Evolutionary conservation across 2,888 invertebrate species (phyloP).

Genomic region (Romanomermis culicivorax): DNA sequence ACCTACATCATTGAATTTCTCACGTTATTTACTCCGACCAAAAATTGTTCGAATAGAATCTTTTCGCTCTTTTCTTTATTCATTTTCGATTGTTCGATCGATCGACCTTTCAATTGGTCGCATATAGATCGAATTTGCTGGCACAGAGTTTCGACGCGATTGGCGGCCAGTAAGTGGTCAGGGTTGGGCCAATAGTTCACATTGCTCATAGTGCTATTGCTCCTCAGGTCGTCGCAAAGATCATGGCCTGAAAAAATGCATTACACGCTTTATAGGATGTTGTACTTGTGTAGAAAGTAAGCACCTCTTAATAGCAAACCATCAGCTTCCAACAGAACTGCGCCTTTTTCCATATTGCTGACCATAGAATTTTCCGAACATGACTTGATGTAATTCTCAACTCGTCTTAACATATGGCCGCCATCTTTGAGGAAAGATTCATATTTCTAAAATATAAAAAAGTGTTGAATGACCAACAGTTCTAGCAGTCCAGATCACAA

Average conservation of each 20-base stretch:
- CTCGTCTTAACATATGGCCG: no score
- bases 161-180: slow-evolving; percentile 5
- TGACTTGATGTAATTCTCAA: no score
- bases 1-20: neutral
- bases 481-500: no score
- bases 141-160: slow-evolving; percentile 1
- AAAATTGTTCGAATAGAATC: slow-evolving; percentile 4
- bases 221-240: neutral
- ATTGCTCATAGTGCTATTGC: neutral
- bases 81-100: neutral
- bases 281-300: no score
- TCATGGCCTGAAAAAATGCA: neutral
- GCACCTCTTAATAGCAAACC: no score
- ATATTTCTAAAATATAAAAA: no score
- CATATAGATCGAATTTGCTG: neutral
- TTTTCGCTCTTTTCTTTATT: slow-evolving; percentile 3
- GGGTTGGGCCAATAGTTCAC: slow-evolving; percentile 17
- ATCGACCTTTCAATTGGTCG: neutral
- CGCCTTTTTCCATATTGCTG: no score
- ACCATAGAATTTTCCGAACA: no score
- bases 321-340: no score
- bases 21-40: slow-evolving; percentile 9
- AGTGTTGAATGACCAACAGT: no score
- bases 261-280: no score
- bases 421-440: no score